These are phyloP conservation scores for Trichogramma pretiosum DNA, from an alignment of 1,140 invertebrate genomes.

Conservation along the genomic window DNA sequence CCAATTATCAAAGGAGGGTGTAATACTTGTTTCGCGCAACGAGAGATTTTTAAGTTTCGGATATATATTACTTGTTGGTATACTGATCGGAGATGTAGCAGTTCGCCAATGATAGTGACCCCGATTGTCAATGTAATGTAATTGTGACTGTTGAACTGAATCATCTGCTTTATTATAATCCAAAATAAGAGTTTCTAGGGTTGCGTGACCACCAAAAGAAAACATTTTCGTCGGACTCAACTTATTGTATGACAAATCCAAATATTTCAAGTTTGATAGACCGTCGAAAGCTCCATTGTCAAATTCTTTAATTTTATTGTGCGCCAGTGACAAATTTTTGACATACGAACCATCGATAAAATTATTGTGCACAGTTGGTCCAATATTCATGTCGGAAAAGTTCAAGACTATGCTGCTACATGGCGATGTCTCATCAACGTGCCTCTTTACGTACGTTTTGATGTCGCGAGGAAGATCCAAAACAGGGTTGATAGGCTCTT, in stretches of 20 bases:
- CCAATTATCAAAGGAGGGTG: background rate
- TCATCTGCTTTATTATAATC: background rate
- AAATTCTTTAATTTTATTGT: background rate
- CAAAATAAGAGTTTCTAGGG: background rate
- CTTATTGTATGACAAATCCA: background rate
- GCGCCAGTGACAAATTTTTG: background rate
- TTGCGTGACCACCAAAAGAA: background rate
- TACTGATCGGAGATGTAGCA: background rate
- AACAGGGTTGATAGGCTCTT: too few species aligned
- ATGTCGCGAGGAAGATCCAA: too few species aligned
- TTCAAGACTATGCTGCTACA: too few species aligned
- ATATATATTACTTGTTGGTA: background rate
- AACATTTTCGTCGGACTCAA: background rate
- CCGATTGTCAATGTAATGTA: too few species aligned
- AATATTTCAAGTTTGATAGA: background rate
- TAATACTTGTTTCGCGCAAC: background rate
- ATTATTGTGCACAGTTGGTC: too few species aligned
- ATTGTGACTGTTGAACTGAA: too few species aligned
- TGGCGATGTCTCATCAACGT: too few species aligned
- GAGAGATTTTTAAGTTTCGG: background rate
- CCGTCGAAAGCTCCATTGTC: background rate
- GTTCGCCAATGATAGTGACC: too few species aligned
- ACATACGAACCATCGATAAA: background rate
- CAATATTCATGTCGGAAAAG: too few species aligned
- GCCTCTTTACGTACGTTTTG: too few species aligned